Base-by-base conservation (phyloP, 2,113 vertebrate genomes). In the Himantopus leucocephalus region DNA sequence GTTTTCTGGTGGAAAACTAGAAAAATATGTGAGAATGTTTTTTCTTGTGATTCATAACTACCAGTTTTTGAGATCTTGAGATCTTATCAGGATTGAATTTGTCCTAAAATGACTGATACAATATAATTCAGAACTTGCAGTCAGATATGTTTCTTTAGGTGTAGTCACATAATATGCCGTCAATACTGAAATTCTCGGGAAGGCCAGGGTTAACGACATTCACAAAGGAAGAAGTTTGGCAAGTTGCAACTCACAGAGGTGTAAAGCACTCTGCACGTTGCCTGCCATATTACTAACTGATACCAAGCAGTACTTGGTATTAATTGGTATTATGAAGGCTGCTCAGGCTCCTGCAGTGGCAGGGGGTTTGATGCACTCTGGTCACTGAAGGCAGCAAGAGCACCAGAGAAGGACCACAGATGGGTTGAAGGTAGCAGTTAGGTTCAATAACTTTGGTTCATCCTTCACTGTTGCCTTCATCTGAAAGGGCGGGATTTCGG, bases 351-450 rank as follows among this genome's bases (percentile, higher is more conserved):
- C 70, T 75, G 64, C 3, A 5, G 29, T 5, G 17, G 3, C 17
- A 5, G 17, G 0, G 8, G 23, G 1, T 32, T 45, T 70, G 85
- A 37, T 35, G 17, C 41, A 0, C 3, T 4, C 66, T 19, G 8
- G 10, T 34, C 8, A 2, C 85, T 55, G 88, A 52, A 43, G 56
- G 62, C 26, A 66, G 5, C 0, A 2, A 35, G 74, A 58, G 78
- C 29, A 60, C 9, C 34, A 29, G n/a, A 52, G 83, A 32, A 45
- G 29, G 26, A 82, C 21, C 35, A 27, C 1, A 2, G 8, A 5
- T 50, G 50, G 26, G 34, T 8, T 35, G 48, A 53, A 48, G 14
- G 74, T 5, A 15, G 13, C 22, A 32, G 27, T 58, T 70, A 5
- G 9, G 41, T 73, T 82, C 24, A 10, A 0, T 45, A 53, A 17